Conservation (phyloP, 2,113 vertebrate genomes). For the Casuarius casuarius region DNA sequence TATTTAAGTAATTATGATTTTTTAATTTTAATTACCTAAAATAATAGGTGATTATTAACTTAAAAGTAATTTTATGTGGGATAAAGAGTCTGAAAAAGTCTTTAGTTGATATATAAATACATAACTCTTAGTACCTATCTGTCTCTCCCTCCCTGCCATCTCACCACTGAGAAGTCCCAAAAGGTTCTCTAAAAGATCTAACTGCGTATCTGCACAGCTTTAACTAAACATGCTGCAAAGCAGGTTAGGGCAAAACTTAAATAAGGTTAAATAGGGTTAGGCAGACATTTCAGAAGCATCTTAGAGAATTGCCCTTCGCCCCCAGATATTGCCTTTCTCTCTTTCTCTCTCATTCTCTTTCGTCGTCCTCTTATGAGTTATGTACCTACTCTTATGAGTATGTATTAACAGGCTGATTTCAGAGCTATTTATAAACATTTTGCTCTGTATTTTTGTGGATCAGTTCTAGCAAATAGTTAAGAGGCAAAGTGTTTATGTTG, state of each 20-base stretch:
- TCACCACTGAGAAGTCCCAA: neutral
- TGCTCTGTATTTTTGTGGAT: neutral
- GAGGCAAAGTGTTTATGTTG: neutral
- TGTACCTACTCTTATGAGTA: neutral
- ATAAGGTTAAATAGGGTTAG: neutral
- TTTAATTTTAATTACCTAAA: neutral
- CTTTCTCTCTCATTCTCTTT: rapidly evolving
- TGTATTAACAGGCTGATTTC: neutral
- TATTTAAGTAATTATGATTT: neutral
- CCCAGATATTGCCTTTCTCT: neutral
- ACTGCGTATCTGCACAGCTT: neutral
- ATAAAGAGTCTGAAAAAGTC: neutral
- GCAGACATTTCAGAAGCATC: neutral
- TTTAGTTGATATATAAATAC: neutral
- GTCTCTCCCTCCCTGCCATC: neutral
- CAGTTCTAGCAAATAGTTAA: neutral
- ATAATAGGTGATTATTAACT: neutral
- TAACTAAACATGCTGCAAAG: rapidly evolving
- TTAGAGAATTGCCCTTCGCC: neutral
- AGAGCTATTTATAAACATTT: neutral
- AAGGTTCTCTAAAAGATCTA: neutral
- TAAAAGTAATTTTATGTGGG: neutral
- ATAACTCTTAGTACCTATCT: neutral
- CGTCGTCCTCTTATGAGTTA: neutral
- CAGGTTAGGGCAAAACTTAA: neutral